phyloP scores from a whole-genome alignment of 2,888 invertebrate species.

The Gnatocerus cornutus region DNA sequence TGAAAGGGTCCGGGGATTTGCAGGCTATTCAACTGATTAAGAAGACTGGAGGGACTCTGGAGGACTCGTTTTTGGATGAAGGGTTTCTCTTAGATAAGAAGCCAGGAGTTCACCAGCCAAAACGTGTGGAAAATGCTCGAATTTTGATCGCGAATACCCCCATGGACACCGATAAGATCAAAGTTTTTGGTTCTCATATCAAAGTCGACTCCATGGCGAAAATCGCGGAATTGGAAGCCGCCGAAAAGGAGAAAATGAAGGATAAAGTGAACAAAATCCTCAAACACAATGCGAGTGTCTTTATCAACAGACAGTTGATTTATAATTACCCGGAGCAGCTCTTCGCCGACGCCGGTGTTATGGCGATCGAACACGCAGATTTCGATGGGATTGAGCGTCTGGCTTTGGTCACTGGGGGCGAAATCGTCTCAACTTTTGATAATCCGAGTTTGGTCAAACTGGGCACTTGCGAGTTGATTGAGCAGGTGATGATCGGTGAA shows the following conservation, averaged over 20 bases:
- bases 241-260: slow-evolving; percentile 99
- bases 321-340: slow-evolving; percentile 99
- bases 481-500: slow-evolving; percentile 99
- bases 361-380: slow-evolving; percentile 99
- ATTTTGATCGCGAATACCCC: slow-evolving; percentile 99
- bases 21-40: slow-evolving; percentile 97
- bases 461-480: slow-evolving; percentile 95
- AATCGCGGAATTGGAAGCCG: slow-evolving; percentile 97
- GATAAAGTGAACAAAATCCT: slow-evolving; percentile 98
- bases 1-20: slow-evolving; percentile 96
- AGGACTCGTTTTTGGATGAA: slow-evolving; percentile 97
- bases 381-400: slow-evolving; percentile 99
- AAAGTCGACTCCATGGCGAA: slow-evolving; percentile 94
- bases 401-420: slow-evolving; percentile 96
- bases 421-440: slow-evolving; percentile 99
- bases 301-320: slow-evolving; percentile 98
- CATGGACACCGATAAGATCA: slow-evolving; percentile 99
- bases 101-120: slow-evolving; percentile 98
- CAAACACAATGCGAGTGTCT: slow-evolving; percentile 96
- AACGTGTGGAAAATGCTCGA: slow-evolving; percentile 94
- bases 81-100: slow-evolving; percentile 97
- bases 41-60: slow-evolving; percentile 93
- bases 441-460: slow-evolving; percentile 92
- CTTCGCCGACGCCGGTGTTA: slow-evolving; percentile 97
- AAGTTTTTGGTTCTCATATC: slow-evolving; percentile 97